Evolutionary conservation across 2,888 invertebrate species (phyloP), one percentile per base, ranked within the genome.

Genomic region (Brachylomia viminalis): DNA sequence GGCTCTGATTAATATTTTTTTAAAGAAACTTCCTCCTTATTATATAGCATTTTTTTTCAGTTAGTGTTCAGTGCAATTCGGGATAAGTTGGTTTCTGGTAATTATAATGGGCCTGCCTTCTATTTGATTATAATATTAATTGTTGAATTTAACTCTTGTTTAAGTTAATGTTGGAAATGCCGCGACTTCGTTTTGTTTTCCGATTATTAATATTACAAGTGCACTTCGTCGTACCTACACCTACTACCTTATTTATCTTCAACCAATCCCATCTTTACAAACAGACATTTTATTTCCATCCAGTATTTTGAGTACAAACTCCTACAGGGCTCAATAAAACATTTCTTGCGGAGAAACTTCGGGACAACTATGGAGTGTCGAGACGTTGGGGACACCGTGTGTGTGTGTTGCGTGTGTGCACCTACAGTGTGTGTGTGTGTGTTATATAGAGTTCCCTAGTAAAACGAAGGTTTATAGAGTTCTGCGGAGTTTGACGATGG

Each of bases 281-380:
- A 42, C 52, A 70, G 38, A 69, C 61, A 61, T 80, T 86, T 80
- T 77, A 75, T 75, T 70, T 69, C 58, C 66, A 64, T 79, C 30
- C 56, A 52, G 67, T 76, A 64, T 88, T 87, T 79, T 71, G 64
- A 77, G 72, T 66, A 78, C 42, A 83, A 72, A 66, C 85, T 80
- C 84, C 45, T 58, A 75, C 75, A 75, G 30, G 59, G 66, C 77
- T 82, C 84, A 77, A 87, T 86, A 87, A 83, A 88, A 88, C 78
- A 87, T 86, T 82, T 76, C 86, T 86, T 82, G 87, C 52, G 81
- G 78, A 70, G 70, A 80, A 88, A 88, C 77, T 87, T 88, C 30
- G 75, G 77, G 83, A 83, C 84, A 84, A 88, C 86, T 86, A 75
- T 80, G 80, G 75, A 85, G 80, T 81, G 87, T 79, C 70, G 82